These are phyloP conservation scores for Polyergus mexicanus DNA, from an alignment of 1,140 invertebrate species.

Conservation along the genomic window DNA sequence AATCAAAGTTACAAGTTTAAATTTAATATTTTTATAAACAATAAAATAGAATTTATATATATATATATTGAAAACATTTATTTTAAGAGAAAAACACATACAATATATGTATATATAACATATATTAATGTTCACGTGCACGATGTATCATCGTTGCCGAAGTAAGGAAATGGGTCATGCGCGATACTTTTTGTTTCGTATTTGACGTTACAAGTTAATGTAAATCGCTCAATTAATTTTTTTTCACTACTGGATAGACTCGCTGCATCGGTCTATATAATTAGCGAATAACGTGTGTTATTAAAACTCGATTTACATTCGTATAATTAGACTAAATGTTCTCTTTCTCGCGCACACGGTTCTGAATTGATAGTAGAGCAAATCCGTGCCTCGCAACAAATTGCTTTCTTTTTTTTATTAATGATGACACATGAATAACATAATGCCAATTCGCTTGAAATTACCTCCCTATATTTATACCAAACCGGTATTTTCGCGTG, in stretches of 20 bases:
- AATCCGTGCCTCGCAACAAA: constrained; percentile 21
- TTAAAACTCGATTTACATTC: constrained; percentile 71
- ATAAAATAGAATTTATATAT: not conserved
- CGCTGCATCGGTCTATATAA: constrained; percentile 50
- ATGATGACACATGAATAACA: not conserved
- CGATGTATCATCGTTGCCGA: not conserved
- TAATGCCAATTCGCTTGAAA: not conserved
- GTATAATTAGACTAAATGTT: constrained; percentile 56
- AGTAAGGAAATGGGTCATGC: not conserved
- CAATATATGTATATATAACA: not conserved
- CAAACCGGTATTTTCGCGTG: not conserved
- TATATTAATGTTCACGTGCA: not conserved
- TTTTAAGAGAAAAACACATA: not conserved
- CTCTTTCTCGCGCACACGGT: not conserved
- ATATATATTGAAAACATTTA: not conserved
- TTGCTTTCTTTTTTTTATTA: constrained; percentile 29
- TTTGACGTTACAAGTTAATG: not conserved
- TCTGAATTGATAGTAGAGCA: not conserved
- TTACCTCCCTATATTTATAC: not conserved
- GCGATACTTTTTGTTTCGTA: constrained; percentile 22
- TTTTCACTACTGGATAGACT: not conserved
- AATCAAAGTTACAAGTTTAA: not conserved
- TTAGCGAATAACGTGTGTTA: constrained; percentile 60
- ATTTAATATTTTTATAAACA: not conserved
- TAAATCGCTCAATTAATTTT: constrained; percentile 24